Base-by-base conservation (phyloP, 2,888 invertebrate species). In the Andrena haemorrhoa region DNA sequence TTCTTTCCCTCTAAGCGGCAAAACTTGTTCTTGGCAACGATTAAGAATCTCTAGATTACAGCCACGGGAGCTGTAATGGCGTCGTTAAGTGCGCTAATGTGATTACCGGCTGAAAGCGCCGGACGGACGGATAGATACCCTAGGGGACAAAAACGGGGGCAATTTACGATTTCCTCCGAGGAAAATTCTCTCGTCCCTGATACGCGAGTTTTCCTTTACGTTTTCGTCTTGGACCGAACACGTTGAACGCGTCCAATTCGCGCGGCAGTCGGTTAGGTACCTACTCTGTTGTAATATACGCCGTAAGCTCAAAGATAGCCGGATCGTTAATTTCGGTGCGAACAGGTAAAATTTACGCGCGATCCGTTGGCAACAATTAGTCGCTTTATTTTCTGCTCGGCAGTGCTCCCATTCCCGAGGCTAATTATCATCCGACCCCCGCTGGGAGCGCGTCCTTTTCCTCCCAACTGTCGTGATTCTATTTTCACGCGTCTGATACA, bases 11-110 rank as follows among this genome's bases (percentile, higher is more conserved):
- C 33, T 29, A 49, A 56, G 47, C 66, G 71, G 78, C 72, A n/a
- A 69, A 79, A 78, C 79, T 82, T 68, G 84, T 77, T 83, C 76
- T 33, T 41, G 79, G 68, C 78, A 81, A 80, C 88, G 86, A 88
- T 88, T 85, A 88, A 88, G 88, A 88, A 88, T 86, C 82, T 79
- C 79, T 76, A 83, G 82, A 86, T 88, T 76, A 56, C 56, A 56
- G 83, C 85, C 71, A 60, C 84, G 77, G 79, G 75, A 70, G 77
- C 72, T 41, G 82, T 88, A 88, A 88, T 88, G 88, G 88, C 86
- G 85, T 88, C 88, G 88, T 88, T 88, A 88, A 88, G 81, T 83
- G 86, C 78, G 82, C 75, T 88, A 88, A 88, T 88, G 88, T 88
- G 88, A 88, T 88, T 88, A 88, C 88, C 75, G 88, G 85, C 77